Evolutionary conservation across 2,888 invertebrate genomes (phyloP), one percentile per base, ranked within the genome.

Genomic region (Leistus spinibarbis): DNA sequence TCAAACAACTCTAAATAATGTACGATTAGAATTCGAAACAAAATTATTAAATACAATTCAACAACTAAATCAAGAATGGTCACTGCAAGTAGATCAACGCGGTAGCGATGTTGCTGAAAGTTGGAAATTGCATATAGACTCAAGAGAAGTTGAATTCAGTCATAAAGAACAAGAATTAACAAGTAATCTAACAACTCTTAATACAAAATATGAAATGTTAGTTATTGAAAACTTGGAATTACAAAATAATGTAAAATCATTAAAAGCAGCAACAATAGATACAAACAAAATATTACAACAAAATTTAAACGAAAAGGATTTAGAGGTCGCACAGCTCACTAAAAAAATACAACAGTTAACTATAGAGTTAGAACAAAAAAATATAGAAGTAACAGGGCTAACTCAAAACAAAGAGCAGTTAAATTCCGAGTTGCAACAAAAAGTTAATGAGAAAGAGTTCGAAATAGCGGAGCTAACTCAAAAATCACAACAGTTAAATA

Each of bases 51-150:
- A 77, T 64, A 79, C 79, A 1, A 73, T 80, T 1, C 79, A 80
- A 7, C 78, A 84, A 2, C 75, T 86, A 7, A 82, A 83, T 56
- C 81, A 82, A 40, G 84, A 86, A 69, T 87, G 87, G 86, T 84
- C 89, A 56, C 85, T 86, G 76, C 87, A 90, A 75, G 88, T 91
- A 24, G 91, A 92, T 81, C 90, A 92, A 82, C 87, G 90, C 78
- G 91, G 92, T 69, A 87, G 87, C 79, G 91, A 92, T 85, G 89
- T 92, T 76, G 91, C 92, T 9, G 89, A 90, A 84, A 87, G 91
- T 80, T 92, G 92, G 92, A 91, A 92, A 80, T 87, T 90, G 78
- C 92, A 92, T 83, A 82, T 92, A 75, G 86, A 88, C n/a, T 87
- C 88, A 79, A 88, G 90, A 57, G 91, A 92, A 85, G 85, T 84